A percentile compares a stretch with the other conserved stretches of the same genome.
phyloP scores from a whole-genome alignment of 2,113 vertebrate genomes.

The Lucifuga dentata region DNA sequence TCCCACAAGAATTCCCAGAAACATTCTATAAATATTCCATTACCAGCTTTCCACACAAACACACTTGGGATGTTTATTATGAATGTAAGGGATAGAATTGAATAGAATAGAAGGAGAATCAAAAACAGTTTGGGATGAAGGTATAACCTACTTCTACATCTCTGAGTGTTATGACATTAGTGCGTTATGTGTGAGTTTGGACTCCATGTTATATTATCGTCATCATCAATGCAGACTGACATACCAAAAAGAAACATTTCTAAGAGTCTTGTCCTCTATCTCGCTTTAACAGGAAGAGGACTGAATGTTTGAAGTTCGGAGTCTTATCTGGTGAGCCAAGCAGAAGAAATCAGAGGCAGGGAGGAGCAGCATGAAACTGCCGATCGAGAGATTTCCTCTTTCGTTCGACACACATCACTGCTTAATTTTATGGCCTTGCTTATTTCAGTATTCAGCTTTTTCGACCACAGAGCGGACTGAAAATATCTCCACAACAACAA shows the following conservation, averaged over 20 bases:
- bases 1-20: constrained; percentile 66
- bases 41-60: constrained; percentile 62
- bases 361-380: constrained; percentile 63
- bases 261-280: constrained; percentile 42
- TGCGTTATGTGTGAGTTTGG: constrained; percentile 6
- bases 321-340: constrained; percentile 72
- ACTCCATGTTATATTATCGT: constrained; percentile 29
- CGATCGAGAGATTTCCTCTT: constrained; percentile 63
- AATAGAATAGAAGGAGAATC: too few relatives aligned
- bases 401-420: constrained; percentile 47
- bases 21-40: constrained; percentile 74
- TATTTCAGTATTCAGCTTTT: constrained; percentile 50
- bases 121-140: constrained; percentile 51
- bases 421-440: constrained; percentile 51
- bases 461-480: constrained; percentile 45
- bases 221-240: constrained; percentile 22
- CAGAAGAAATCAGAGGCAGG: constrained; percentile 64
- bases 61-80: constrained; percentile 59
- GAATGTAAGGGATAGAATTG: constrained; percentile 54
- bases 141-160: constrained; percentile 44
- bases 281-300: constrained; percentile 60
- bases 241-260: constrained; percentile 36
- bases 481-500: constrained; percentile 55
- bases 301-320: constrained; percentile 71
- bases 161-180: neutral